Conservation (phyloP, 2,113 vertebrate species). For the Hypanus sabinus region DNA sequence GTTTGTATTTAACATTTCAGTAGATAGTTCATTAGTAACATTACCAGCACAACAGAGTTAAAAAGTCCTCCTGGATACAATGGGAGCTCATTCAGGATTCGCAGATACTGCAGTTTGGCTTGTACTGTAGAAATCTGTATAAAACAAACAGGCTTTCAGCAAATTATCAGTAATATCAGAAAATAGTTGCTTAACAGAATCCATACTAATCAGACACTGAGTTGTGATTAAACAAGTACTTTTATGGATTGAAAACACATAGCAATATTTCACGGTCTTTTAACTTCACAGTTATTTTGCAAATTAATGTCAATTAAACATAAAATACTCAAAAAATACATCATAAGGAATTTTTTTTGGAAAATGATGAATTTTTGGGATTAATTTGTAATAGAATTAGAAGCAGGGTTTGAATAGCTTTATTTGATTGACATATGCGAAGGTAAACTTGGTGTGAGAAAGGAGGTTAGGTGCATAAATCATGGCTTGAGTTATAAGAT, state of each 20-base stretch:
- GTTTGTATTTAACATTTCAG: background rate
- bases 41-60: conserved; percentile 92
- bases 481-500: background rate
- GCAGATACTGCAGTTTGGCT: conserved; percentile 94
- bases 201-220: background rate
- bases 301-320: background rate
- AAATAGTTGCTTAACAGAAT: background rate
- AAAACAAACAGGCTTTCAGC: conserved; percentile 40
- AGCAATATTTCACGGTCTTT: background rate
- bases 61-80: conserved; percentile 93
- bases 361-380: background rate
- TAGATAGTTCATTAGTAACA: background rate
- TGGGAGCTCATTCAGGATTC: conserved; percentile 89
- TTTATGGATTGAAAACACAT: background rate
- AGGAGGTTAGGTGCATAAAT: background rate
- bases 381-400: background rate
- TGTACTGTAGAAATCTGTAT: conserved; percentile 81
- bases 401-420: background rate
- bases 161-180: background rate
- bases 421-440: background rate
- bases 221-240: background rate
- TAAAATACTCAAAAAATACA: background rate
- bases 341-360: too few relatives aligned
- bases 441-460: background rate
- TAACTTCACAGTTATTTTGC: conserved; percentile 8